phyloP scores from a whole-genome alignment of 2,113 vertebrate genomes.

The Setophaga coronata region DNA sequence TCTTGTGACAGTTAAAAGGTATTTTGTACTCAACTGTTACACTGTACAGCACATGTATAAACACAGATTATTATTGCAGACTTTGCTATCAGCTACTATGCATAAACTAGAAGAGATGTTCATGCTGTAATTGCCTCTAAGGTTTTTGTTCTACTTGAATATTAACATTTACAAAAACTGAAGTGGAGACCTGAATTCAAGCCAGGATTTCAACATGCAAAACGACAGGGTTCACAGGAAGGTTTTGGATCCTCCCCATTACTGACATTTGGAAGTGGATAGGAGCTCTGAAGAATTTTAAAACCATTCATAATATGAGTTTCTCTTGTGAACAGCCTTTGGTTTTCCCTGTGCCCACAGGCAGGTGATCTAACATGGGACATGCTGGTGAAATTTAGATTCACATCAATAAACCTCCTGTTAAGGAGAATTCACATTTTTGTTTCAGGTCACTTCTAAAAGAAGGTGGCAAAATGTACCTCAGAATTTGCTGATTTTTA shows the following conservation, averaged over 20 bases:
- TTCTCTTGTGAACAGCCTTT: not conserved
- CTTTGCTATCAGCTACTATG: slow-evolving; percentile 53
- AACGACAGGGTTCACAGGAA: not conserved
- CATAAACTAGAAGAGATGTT: slow-evolving; percentile 58
- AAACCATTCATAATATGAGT: not conserved
- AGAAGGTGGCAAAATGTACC: not conserved
- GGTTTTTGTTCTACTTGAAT: slow-evolving; percentile 26
- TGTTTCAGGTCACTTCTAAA: not conserved
- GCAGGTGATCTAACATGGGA: fast-evolving
- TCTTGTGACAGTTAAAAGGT: slow-evolving; percentile 15
- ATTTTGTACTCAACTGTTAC: not conserved
- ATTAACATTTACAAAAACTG: slow-evolving; percentile 43
- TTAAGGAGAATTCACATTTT: not conserved
- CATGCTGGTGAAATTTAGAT: not conserved
- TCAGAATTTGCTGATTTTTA: not conserved
- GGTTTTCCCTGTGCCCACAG: not conserved
- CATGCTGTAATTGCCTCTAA: slow-evolving; percentile 42
- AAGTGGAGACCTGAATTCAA: not conserved
- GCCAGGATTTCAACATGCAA: not conserved
- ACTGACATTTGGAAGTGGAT: not conserved
- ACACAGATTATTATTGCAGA: slow-evolving; percentile 46
- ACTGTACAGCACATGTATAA: not conserved
- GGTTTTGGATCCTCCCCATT: not conserved
- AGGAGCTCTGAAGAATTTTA: not conserved
- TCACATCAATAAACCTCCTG: not conserved